Evolutionary conservation across 30 jellyfish, hydroid and myxozoan species (phyloP), one percentile per base, ranked within the genome.

Genomic region (Sanderia malayensis): DNA sequence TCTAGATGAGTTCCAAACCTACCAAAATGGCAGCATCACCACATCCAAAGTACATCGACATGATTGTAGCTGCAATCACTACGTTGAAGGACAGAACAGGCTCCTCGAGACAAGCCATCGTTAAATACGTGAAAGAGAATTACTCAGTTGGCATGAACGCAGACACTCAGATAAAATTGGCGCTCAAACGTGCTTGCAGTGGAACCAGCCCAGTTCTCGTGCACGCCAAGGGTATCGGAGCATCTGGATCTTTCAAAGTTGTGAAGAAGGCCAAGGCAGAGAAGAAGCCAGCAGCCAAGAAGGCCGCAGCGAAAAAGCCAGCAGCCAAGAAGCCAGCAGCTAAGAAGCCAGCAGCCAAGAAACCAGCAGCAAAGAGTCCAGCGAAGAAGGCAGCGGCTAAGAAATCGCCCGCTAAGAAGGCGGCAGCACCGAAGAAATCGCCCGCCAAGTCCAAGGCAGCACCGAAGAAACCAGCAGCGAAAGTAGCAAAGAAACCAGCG

Each of bases 41-140:
- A n/a, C 96, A 86, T 65, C 96, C 96, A 31, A 80, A 75, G 21
- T 86, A 70, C 82, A 58, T 64, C 69, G 96, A 77, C 60, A 86
- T 86, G 96, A 80, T 80, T 61, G 41, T 13, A 18, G 94, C 93
- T 2, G 96, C 96, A 2, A 69, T 86, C 49, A 32, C 84, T 0
- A 78, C 61, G n/a, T 87, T 86, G 45, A 80, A 80, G 37, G 87
- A 86, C 41, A 41, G 92, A 27, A 77, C 62, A 41, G 96, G 96
- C 19, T 73, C 91, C 2, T 85, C 95, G 13, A 23, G 91, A 75
- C 95, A 85, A 58, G 87, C 88, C 22, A 85, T 85, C 71, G 25
- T 46, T 26, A 85, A 85, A 70, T 85, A 85, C 91, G 63, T 85
- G 59, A 67, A 61, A 46, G 91, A 46, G 18, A 58, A 85, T 82